Conservation (phyloP, 2,113 vertebrate species). For the Pungitius pungitius region DNA sequence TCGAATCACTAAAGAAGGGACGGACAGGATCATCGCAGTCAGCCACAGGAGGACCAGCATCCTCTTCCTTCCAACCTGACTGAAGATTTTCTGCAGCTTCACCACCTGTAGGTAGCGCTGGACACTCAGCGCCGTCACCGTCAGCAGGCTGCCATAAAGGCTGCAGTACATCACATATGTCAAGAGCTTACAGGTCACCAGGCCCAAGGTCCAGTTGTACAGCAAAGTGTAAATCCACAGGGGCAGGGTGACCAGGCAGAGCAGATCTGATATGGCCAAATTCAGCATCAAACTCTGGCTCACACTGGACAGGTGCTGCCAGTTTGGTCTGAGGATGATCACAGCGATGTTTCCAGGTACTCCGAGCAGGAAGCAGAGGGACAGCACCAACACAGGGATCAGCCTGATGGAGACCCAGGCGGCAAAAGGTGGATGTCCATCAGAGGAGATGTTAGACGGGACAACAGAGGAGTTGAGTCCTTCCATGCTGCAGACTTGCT, state of each 20-base stretch:
- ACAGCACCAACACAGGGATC: neutral
- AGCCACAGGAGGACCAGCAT: conserved; percentile 42
- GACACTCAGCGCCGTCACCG: conserved; percentile 31
- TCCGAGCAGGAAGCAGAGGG: conserved; percentile 33
- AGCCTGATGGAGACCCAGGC: neutral
- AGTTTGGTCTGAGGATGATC: conserved; percentile 32
- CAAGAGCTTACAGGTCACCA: conserved; percentile 25
- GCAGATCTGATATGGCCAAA: conserved; percentile 43
- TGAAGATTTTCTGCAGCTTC: neutral
- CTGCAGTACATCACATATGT: neutral
- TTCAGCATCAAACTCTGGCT: conserved; percentile 45
- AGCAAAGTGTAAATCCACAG: conserved; percentile 29
- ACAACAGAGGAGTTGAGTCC: conserved; percentile 5
- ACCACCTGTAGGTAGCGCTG: conserved; percentile 51
- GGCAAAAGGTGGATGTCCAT: neutral
- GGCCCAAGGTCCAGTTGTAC: conserved; percentile 19
- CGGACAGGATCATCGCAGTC: conserved; percentile 11
- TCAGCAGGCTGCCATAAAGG: conserved; percentile 23
- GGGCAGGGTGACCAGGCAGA: conserved; percentile 36
- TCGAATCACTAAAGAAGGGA: conserved; percentile 3
- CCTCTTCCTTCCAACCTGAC: neutral
- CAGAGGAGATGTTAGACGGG: conserved; percentile 6
- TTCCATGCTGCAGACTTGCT: conserved; percentile 17
- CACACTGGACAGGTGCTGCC: conserved; percentile 34
- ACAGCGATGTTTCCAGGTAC: conserved; percentile 46